phyloP scores from a whole-genome alignment of 2,888 invertebrate species.

The Heteropelma amictum region DNA sequence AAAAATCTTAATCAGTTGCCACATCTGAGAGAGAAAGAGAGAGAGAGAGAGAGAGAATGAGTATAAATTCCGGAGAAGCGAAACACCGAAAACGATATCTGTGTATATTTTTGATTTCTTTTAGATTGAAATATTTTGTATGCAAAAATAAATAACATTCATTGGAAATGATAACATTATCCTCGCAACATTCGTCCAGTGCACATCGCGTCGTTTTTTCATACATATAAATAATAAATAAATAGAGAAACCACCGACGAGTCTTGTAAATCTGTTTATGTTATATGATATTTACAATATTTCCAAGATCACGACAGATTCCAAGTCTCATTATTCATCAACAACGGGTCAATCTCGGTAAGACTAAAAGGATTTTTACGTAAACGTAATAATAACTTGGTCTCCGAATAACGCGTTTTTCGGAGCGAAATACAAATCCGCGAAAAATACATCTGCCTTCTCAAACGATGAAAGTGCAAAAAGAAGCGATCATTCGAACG shows the following conservation, averaged over 20 bases:
- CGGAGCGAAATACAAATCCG: neutral
- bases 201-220: too few relatives aligned
- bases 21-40: neutral
- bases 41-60: neutral
- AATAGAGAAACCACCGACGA: slow-evolving; percentile 8
- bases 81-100: too few relatives aligned
- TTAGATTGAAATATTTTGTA: too few relatives aligned
- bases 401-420: neutral
- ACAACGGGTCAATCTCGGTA: slow-evolving; percentile 54
- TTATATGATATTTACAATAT: slow-evolving; percentile 62
- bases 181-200: too few relatives aligned
- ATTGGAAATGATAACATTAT: too few relatives aligned
- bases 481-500: too few relatives aligned
- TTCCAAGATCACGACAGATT: slow-evolving; percentile 60
- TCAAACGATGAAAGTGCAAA: too few relatives aligned
- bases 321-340: slow-evolving; percentile 58
- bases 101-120: too few relatives aligned
- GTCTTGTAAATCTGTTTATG: slow-evolving; percentile 60
- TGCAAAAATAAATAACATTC: too few relatives aligned
- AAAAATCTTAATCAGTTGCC: too few relatives aligned
- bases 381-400: slow-evolving; percentile 32
- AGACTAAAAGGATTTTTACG: slow-evolving; percentile 25
- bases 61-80: too few relatives aligned
- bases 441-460: neutral
- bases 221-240: too few relatives aligned